A percentile compares a stretch with the other conserved stretches of the same genome.
Evolutionary conservation across 2,113 vertebrate genomes (phyloP).

Genomic region (Psittacus erithacus): DNA sequence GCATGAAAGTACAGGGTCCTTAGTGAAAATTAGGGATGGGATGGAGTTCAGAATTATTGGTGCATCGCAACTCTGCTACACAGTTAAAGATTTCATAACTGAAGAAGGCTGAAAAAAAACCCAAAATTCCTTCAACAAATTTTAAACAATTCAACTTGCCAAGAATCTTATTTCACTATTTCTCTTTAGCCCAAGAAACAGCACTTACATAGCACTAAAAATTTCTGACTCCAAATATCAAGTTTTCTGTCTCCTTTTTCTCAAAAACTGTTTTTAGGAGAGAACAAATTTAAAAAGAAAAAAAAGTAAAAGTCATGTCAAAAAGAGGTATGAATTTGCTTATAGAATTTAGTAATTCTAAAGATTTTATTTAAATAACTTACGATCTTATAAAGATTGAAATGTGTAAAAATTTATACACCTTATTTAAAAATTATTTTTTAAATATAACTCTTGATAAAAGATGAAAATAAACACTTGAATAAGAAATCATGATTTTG

Average conservation of each 20-base stretch:
- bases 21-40: not conserved
- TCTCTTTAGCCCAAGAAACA: constrained; percentile 56
- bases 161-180: constrained; percentile 40
- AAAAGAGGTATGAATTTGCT: constrained; percentile 14
- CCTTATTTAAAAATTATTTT: not conserved
- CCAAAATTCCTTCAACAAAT: constrained; percentile 35
- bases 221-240: constrained; percentile 29
- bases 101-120: constrained; percentile 14
- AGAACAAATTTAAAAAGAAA: not conserved
- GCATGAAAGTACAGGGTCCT: not conserved
- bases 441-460: not conserved
- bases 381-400: not conserved
- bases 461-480: not conserved
- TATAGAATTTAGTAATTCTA: not conserved
- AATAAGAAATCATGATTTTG: not conserved
- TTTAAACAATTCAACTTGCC: constrained; percentile 56
- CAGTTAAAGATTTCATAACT: constrained; percentile 45
- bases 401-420: not conserved
- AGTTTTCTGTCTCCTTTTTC: constrained; percentile 1
- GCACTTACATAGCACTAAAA: constrained; percentile 21
- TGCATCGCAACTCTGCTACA: constrained; percentile 39
- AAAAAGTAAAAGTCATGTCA: not conserved
- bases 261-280: not conserved
- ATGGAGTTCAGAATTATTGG: constrained; percentile 21
- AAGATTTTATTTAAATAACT: not conserved